Evolutionary conservation across 2,888 invertebrate genomes (phyloP).

Genomic region (Drosophila subquinaria): DNA sequence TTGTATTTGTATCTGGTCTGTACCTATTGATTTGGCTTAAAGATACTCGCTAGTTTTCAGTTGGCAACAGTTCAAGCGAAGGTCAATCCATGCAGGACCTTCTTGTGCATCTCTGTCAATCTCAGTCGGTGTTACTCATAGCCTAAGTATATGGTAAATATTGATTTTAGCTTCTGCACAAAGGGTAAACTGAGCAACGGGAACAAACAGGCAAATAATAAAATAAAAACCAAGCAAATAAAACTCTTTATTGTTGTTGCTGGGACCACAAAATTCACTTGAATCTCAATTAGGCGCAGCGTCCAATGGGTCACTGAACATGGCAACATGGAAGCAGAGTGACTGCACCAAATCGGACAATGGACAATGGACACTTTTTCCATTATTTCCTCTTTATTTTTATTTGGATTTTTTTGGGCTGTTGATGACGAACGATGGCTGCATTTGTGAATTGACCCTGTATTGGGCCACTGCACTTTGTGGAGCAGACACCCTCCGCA

Average conservation of each 20-base stretch:
- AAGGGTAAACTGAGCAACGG: constrained; percentile 50
- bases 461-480: constrained; percentile 69
- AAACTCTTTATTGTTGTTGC: constrained; percentile 22
- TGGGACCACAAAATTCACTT: constrained; percentile 60
- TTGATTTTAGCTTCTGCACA: constrained; percentile 58
- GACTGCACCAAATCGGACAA: constrained; percentile 38
- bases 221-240: constrained; percentile 30
- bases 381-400: constrained; percentile 13
- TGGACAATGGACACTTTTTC: constrained; percentile 35
- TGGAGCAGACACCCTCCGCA: constrained; percentile 16
- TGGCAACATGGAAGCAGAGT: constrained; percentile 22
- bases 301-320: constrained; percentile 62
- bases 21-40: constrained; percentile 33
- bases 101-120: background rate
- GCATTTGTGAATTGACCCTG: constrained; percentile 60
- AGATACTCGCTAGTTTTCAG: constrained; percentile 7
- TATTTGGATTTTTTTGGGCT: background rate
- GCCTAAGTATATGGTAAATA: constrained; percentile 51
- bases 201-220: constrained; percentile 40
- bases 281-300: constrained; percentile 73
- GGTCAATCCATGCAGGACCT: constrained; percentile 2
- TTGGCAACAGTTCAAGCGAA: constrained; percentile 2
- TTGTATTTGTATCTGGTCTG: constrained; percentile 11
- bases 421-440: constrained; percentile 46
- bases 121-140: background rate